These are phyloP conservation scores for Aphidius ervi DNA, from an alignment of 1,140 invertebrate species.

Conservation along the genomic window DNA sequence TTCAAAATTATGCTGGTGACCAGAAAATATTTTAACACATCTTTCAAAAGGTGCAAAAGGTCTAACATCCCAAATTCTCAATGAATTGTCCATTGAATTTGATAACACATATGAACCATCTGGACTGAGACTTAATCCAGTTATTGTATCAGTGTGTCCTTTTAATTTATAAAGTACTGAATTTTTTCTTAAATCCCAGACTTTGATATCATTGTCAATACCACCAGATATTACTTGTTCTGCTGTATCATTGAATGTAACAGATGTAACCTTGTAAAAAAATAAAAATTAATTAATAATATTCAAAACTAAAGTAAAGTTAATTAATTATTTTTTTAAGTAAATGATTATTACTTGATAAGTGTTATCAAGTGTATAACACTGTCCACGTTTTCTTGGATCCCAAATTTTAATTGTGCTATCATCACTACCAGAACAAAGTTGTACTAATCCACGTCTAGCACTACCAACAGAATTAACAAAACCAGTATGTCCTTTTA, in stretches of 20 bases:
- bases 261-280: constrained; percentile 67
- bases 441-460: constrained; percentile 79
- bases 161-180: constrained; percentile 79
- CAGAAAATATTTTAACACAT: constrained; percentile 88
- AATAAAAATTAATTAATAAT: background rate
- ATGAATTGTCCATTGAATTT: constrained; percentile 95
- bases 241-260: constrained; percentile 93
- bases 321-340: background rate
- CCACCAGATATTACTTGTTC: constrained; percentile 89
- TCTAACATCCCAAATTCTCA: constrained; percentile 77
- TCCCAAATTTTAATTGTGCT: constrained; percentile 91
- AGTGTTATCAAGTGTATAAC: constrained; percentile 74
- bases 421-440: constrained; percentile 95
- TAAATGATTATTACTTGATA: constrained; percentile 58
- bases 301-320: background rate
- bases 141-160: constrained; percentile 91
- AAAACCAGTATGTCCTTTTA: constrained; percentile 88
- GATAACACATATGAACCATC: constrained; percentile 94
- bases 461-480: constrained; percentile 79
- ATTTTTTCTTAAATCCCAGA: constrained; percentile 95
- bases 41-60: constrained; percentile 83
- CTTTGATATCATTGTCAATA: constrained; percentile 97
- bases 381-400: constrained; percentile 73
- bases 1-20: constrained; percentile 98
- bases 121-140: constrained; percentile 85